phyloP scores from a whole-genome alignment of 1,140 invertebrate genomes.

The Gonioctena quinquepunctata region DNA sequence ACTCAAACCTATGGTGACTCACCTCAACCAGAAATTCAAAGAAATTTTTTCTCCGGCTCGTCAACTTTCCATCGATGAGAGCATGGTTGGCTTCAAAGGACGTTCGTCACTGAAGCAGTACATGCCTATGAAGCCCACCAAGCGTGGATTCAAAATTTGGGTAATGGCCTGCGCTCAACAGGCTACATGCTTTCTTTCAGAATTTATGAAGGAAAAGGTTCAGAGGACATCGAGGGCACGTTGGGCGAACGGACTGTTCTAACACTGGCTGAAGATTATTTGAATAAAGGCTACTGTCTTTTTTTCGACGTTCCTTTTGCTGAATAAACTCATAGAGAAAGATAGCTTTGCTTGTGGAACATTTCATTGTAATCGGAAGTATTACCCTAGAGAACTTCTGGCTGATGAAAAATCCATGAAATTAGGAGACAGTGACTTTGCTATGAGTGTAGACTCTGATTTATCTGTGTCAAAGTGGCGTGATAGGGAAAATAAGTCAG shows the following conservation, averaged over 20 bases:
- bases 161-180: too few relatives aligned
- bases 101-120: too few relatives aligned
- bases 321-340: neutral
- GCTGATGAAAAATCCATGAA: neutral
- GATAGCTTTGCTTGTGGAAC: constrained; percentile 7
- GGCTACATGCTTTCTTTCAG: too few relatives aligned
- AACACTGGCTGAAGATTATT: neutral
- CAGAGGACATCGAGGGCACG: neutral
- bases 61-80: too few relatives aligned
- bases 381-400: neutral
- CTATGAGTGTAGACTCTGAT: neutral
- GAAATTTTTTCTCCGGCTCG: too few relatives aligned
- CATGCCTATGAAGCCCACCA: too few relatives aligned
- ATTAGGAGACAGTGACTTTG: neutral
- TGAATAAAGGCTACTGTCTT: neutral
- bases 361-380: neutral
- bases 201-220: too few relatives aligned
- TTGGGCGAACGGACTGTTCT: neutral
- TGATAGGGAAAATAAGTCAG: neutral
- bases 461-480: neutral
- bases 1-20: too few relatives aligned
- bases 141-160: too few relatives aligned
- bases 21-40: too few relatives aligned
- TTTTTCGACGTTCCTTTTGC: neutral
- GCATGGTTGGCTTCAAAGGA: too few relatives aligned